A percentile compares a stretch with the other conserved stretches of the same genome.
phyloP scores from a whole-genome alignment of 2,888 invertebrate genomes.

The Eupithecia pulchellata region DNA sequence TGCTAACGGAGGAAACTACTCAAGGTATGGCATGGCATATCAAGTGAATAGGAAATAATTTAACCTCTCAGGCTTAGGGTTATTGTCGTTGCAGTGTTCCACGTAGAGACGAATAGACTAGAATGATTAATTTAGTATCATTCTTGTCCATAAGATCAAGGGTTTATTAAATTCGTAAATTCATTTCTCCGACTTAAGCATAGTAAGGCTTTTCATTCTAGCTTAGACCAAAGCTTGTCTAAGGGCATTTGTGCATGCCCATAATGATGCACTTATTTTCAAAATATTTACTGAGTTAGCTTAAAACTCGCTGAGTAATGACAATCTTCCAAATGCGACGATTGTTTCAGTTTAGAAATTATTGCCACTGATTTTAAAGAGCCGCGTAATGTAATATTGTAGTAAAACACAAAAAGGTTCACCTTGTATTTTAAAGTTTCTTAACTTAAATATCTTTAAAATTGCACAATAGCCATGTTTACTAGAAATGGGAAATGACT shows the following conservation, averaged over 20 bases:
- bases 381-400: neutral
- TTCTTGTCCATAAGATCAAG: neutral
- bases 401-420: no score
- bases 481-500: neutral
- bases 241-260: no score
- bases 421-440: no score
- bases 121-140: no score
- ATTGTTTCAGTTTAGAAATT: neutral
- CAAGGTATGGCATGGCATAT: slow-evolving; percentile 57
- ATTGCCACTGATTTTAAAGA: neutral
- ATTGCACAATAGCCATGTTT: neutral
- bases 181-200: neutral
- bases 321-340: no score
- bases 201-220: neutral
- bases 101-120: neutral
- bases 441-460: no score
- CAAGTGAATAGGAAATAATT: neutral
- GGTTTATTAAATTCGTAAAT: neutral
- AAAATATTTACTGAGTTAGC: no score
- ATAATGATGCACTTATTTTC: no score
- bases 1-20: slow-evolving; percentile 91
- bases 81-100: neutral
- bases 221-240: neutral
- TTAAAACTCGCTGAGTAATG: no score
- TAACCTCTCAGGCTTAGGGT: neutral